These are phyloP conservation scores for Macroramphosus scolopax DNA, from an alignment of 2,797 vertebrate genomes.

Conservation along the genomic window DNA sequence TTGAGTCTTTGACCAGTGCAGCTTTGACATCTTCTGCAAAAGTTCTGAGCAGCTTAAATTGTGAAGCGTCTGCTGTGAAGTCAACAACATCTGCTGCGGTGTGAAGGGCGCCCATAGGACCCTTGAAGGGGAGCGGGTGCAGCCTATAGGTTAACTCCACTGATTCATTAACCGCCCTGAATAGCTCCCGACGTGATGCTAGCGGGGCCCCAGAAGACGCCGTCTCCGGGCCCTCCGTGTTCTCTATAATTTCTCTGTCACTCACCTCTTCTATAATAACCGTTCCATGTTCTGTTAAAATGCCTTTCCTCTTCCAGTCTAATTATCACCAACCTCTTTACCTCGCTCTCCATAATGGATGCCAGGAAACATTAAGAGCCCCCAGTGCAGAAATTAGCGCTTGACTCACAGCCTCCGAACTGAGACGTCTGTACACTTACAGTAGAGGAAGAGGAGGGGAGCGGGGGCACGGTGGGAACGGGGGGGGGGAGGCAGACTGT, in stretches of 20 bases:
- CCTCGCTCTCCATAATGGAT: constrained; percentile 65
- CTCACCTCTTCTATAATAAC: constrained; percentile 46
- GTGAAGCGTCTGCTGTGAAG: constrained; percentile 14
- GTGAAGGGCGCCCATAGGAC: background rate
- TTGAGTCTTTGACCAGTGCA: constrained; percentile 5
- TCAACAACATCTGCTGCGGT: constrained; percentile 2
- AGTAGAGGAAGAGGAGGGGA: constrained; percentile 15
- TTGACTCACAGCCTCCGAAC: constrained; percentile 63
- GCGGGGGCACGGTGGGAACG: constrained; percentile 23
- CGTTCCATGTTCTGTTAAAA: constrained; percentile 60
- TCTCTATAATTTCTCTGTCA: constrained; percentile 28
- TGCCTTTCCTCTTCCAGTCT: constrained; percentile 50
- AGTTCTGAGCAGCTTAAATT: constrained; percentile 26
- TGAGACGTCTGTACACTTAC: constrained; percentile 58
- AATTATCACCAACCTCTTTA: constrained; percentile 62
- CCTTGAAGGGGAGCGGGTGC: too few species aligned
- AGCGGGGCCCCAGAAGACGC: constrained; percentile 3
- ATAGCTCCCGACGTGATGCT: constrained; percentile 2
- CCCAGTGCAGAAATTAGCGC: constrained; percentile 61
- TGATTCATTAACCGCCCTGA: background rate
- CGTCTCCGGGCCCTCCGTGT: constrained; percentile 21
- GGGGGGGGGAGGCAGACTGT: constrained; percentile 30
- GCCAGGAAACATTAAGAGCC: constrained; percentile 71
- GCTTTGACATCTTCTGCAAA: constrained; percentile 16
- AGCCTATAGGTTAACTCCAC: background rate